Evolutionary conservation across 2,888 invertebrate species (phyloP).

Genomic region (Pristionchus maxplancki): DNA sequence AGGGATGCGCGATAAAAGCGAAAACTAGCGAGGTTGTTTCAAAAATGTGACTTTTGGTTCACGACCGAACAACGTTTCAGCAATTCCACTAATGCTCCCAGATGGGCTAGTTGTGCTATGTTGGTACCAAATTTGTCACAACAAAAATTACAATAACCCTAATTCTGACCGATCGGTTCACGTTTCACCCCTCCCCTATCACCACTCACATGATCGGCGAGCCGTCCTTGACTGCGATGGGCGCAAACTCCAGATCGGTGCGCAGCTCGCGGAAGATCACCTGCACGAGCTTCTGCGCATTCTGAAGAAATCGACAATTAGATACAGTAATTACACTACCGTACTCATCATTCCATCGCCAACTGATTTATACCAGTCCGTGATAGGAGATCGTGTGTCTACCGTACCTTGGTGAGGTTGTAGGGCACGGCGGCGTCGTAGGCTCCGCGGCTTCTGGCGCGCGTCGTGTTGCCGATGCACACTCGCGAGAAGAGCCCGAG

Average conservation of each 20-base stretch:
- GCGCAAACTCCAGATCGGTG: slow-evolving; percentile 28
- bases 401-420: slow-evolving; percentile 46
- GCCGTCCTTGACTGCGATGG: background rate
- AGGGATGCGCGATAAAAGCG: no score
- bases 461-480: slow-evolving; percentile 39
- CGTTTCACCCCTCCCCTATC: no score
- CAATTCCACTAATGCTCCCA: no score
- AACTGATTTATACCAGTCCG: background rate
- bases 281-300: background rate
- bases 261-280: slow-evolving; percentile 28
- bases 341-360: background rate
- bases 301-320: no score
- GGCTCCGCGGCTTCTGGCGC: slow-evolving; percentile 14
- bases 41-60: no score
- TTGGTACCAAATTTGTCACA: no score
- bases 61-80: no score
- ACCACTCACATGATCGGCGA: background rate
- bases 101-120: no score
- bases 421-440: background rate
- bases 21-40: no score
- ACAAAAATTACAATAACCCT: no score
- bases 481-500: slow-evolving; percentile 48
- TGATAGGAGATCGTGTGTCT: background rate
- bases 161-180: no score
- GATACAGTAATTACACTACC: background rate